Evolutionary conservation across 2,113 vertebrate species (phyloP).

Genomic region (Varanus komodoensis): DNA sequence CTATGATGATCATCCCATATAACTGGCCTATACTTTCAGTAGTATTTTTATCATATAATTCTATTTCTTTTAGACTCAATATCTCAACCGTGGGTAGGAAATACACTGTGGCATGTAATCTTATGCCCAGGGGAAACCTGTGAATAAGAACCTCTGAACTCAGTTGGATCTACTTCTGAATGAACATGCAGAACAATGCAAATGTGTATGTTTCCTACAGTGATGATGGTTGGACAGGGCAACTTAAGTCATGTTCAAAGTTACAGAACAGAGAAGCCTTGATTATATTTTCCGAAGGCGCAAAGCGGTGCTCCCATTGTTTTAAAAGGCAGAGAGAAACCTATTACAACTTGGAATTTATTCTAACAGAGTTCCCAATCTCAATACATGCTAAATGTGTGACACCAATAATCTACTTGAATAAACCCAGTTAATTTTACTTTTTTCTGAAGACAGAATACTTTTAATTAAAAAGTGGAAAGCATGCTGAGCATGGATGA

Average conservation of each 20-base stretch:
- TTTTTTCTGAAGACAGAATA: not conserved
- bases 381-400: slow-evolving; percentile 41
- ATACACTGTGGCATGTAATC: not conserved
- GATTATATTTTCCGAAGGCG: not conserved
- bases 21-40: slow-evolving; percentile 25
- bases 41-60: slow-evolving; percentile 35
- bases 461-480: accelerated
- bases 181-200: not conserved
- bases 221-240: slow-evolving; percentile 41
- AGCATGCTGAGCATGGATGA: accelerated
- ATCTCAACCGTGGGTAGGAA: slow-evolving; percentile 18
- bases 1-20: slow-evolving; percentile 26
- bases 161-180: not conserved
- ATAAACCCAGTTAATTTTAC: not conserved
- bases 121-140: not conserved
- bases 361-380: slow-evolving; percentile 18
- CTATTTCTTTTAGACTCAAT: slow-evolving; percentile 41
- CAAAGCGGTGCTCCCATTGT: not conserved
- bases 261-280: slow-evolving; percentile 47
- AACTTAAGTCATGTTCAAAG: slow-evolving; percentile 41
- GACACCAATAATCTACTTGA: not conserved
- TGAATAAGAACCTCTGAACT: not conserved
- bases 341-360: slow-evolving; percentile 18
- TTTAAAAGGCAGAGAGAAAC: slow-evolving; percentile 30
- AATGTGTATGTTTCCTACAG: slow-evolving; percentile 42